Conservation (phyloP, 2,888 invertebrate species). For the Drosophila hawaiiensis region DNA sequence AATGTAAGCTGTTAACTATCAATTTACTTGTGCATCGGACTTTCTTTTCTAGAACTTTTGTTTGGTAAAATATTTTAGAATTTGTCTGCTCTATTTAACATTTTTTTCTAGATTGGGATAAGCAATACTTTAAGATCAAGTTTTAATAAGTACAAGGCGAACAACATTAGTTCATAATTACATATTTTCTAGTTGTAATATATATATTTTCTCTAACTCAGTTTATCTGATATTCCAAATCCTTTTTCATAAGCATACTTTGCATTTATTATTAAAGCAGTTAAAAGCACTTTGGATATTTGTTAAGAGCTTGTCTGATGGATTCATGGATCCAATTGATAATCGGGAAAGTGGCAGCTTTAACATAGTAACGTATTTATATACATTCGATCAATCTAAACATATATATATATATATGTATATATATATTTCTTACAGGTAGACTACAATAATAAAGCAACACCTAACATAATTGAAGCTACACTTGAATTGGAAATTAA, state of each 20-base stretch:
- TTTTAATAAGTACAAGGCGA: constrained; percentile 7
- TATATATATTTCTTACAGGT: constrained; percentile 32
- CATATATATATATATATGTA: constrained; percentile 1
- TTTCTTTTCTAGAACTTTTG: not conserved
- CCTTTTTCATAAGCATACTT: constrained; percentile 14
- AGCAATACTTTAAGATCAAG: not conserved
- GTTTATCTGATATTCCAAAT: not conserved
- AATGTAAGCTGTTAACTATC: constrained; percentile 9
- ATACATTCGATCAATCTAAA: constrained; percentile 25
- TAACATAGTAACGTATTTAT: constrained; percentile 28
- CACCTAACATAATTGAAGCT: constrained; percentile 54
- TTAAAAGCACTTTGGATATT: constrained; percentile 13
- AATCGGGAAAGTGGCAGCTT: constrained; percentile 11
- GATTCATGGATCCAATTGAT: not conserved
- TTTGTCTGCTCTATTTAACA: not conserved
- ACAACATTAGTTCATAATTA: constrained; percentile 4
- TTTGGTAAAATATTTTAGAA: not conserved
- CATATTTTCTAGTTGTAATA: not conserved
- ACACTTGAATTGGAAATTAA: constrained; percentile 9
- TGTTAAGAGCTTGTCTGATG: not conserved
- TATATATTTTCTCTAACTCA: not conserved
- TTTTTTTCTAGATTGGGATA: not conserved
- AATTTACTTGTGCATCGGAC: constrained; percentile 12
- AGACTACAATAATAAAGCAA: constrained; percentile 73
- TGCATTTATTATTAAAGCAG: constrained; percentile 19